Conservation (phyloP, 1,140 invertebrate species). For the Diachasma alloeum region DNA sequence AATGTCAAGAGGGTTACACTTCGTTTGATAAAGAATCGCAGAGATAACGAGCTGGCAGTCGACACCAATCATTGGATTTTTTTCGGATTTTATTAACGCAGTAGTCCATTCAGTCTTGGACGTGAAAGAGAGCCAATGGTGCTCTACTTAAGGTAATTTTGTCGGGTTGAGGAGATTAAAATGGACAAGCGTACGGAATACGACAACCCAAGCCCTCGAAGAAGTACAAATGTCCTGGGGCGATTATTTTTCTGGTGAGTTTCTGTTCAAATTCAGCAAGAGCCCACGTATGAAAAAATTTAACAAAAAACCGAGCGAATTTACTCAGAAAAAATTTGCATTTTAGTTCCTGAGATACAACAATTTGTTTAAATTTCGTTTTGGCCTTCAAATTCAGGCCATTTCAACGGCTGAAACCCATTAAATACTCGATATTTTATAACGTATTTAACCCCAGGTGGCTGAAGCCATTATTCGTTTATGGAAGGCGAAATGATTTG, state of each 20-base stretch:
- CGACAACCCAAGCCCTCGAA: constrained; percentile 60
- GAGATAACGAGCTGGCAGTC: too few species aligned
- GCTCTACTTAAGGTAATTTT: neutral
- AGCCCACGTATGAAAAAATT: too few species aligned
- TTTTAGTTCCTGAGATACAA: too few species aligned
- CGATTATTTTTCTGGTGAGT: constrained; percentile 63
- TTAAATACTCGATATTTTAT: neutral
- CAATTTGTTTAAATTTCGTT: too few species aligned
- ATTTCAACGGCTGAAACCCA: too few species aligned
- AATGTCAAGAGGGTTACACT: too few species aligned
- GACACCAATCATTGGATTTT: too few species aligned
- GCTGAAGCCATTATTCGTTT: constrained; percentile 48
- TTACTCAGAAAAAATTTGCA: too few species aligned
- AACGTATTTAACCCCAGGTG: constrained; percentile 4
- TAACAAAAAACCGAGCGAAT: too few species aligned
- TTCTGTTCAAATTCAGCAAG: neutral
- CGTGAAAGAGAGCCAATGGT: too few species aligned
- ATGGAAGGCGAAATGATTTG: constrained; percentile 48
- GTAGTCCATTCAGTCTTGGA: too few species aligned
- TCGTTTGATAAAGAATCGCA: neutral
- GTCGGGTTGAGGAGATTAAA: neutral
- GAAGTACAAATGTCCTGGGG: constrained; percentile 56
- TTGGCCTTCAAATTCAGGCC: neutral
- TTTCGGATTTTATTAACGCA: too few species aligned
- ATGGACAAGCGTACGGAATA: constrained; percentile 63